Conservation (phyloP, 2,797 vertebrate genomes). For the Lacerta viridis region DNA sequence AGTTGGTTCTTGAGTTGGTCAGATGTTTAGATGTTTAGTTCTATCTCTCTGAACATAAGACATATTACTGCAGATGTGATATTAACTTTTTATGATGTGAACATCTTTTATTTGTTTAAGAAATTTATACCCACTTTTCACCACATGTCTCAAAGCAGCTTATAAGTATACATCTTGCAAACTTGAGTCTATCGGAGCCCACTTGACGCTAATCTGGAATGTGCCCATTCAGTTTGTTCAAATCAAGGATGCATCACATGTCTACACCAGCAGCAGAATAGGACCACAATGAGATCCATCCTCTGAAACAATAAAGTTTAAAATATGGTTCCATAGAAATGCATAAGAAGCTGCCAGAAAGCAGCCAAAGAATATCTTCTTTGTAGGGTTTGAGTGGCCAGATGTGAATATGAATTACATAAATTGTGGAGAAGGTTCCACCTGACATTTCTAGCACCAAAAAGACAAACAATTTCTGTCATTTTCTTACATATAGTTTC, state of each 20-base stretch:
- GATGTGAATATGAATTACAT: not conserved
- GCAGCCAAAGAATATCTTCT: not conserved
- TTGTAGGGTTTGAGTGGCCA: not conserved
- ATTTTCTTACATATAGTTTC: not conserved
- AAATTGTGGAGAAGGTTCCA: not conserved
- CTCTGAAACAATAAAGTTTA: not conserved
- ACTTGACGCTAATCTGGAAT: not conserved
- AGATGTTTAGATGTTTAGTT: not conserved
- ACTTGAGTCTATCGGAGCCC: not conserved
- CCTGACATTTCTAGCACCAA: not conserved
- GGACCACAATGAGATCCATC: not conserved
- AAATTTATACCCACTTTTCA: no score
- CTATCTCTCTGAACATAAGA: no score
- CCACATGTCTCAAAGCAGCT: no score
- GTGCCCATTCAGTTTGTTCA: not conserved
- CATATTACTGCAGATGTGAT: not conserved
- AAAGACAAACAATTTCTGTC: slow-evolving; percentile 4
- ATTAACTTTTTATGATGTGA: not conserved
- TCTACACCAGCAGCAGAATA: not conserved
- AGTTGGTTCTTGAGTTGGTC: no score
- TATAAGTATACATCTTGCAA: not conserved
- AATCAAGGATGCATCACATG: not conserved
- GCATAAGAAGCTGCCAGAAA: not conserved
- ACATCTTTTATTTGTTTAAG: no score
- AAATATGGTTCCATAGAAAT: not conserved